Evolutionary conservation across 2,797 vertebrate genomes (phyloP).

Genomic region (Hippoglossus hippoglossus): DNA sequence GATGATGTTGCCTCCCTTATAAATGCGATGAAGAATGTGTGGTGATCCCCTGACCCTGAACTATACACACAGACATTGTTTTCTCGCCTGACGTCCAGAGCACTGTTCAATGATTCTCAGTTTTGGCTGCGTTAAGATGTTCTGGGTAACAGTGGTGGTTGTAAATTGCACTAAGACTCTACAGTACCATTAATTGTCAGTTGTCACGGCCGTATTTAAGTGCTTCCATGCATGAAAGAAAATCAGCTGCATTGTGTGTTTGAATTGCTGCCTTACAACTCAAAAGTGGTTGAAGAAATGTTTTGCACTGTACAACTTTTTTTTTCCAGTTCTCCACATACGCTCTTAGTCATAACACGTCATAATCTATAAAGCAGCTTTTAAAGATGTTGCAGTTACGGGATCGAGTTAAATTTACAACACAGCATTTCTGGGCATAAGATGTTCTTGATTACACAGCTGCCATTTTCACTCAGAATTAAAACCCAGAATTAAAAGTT

Average conservation of each 20-base stretch:
- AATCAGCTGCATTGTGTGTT: conserved; percentile 4
- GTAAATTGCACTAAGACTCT: neutral
- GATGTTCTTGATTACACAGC: conserved; percentile 57
- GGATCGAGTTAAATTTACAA: conserved; percentile 4
- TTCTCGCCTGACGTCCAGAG: conserved; percentile 2
- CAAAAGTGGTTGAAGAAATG: neutral
- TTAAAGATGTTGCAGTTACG: conserved; percentile 14
- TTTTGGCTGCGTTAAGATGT: neutral
- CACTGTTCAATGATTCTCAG: neutral
- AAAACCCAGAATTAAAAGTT: conserved; percentile 48
- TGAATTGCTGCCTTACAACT: conserved; percentile 3
- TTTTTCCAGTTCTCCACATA: neutral
- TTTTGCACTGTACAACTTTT: neutral
- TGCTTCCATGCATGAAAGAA: neutral
- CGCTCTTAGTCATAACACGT: neutral
- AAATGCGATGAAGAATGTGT: conserved; percentile 35
- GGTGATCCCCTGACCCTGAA: conserved; percentile 40
- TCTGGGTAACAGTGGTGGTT: neutral
- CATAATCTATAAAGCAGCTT: conserved; percentile 1
- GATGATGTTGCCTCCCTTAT: conserved; percentile 35
- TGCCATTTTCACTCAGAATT: conserved; percentile 47
- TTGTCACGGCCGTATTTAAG: neutral
- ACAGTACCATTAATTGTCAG: neutral
- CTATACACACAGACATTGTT: conserved; percentile 1
- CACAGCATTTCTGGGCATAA: conserved; percentile 22